Evolutionary conservation across 1,140 invertebrate genomes (phyloP).

Genomic region (Aphelenchoides fujianensis): DNA sequence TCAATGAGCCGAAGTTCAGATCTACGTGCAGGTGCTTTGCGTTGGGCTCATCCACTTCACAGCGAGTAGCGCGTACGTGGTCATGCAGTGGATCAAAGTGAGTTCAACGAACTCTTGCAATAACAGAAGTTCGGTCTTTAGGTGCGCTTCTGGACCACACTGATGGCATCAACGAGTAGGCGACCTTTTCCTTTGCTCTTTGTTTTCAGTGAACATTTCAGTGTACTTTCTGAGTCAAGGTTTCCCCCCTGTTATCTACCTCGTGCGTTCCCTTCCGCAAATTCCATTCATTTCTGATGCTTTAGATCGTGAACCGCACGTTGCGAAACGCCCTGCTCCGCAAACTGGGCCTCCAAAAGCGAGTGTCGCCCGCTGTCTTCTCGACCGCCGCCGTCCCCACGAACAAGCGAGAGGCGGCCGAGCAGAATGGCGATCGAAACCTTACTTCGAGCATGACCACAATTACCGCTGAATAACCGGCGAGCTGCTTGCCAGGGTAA

Average conservation of each 20-base stretch:
- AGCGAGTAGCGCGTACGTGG: background rate
- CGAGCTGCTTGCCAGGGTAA: too few species aligned
- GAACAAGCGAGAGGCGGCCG: background rate
- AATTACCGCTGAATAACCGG: too few species aligned
- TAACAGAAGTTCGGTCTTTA: too few species aligned
- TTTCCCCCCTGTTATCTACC: background rate
- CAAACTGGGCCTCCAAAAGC: background rate
- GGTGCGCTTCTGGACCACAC: background rate
- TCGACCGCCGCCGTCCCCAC: background rate
- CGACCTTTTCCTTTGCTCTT: too few species aligned
- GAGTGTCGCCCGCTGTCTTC: background rate
- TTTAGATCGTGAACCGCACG: background rate
- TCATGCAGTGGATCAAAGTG: background rate
- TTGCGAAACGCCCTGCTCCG: background rate
- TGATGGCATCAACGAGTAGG: constrained; percentile 1
- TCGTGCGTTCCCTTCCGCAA: too few species aligned
- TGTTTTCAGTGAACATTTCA: too few species aligned
- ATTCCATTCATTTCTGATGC: too few species aligned
- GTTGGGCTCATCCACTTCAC: background rate
- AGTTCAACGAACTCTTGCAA: too few species aligned
- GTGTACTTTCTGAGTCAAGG: background rate
- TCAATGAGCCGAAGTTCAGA: background rate
- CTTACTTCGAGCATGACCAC: too few species aligned
- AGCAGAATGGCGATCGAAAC: too few species aligned
- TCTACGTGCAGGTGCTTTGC: background rate